Evolutionary conservation across 92 coral and sea anemone genomes (phyloP).

Genomic region (Bergia puertoricense): DNA sequence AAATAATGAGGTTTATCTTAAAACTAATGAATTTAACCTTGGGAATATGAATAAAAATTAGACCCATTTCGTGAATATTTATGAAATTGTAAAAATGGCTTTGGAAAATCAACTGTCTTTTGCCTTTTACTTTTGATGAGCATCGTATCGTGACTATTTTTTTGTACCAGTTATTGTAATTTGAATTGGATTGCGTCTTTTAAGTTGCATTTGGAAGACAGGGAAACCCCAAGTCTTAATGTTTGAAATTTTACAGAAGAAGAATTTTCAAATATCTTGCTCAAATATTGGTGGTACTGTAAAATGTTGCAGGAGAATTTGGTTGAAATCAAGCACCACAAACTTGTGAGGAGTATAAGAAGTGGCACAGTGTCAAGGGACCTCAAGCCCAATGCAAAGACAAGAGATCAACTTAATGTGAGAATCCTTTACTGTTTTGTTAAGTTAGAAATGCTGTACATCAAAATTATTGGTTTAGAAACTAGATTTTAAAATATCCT

Average conservation of each 20-base stretch:
- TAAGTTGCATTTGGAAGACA: not conserved
- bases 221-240: not conserved
- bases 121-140: not conserved
- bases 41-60: not conserved
- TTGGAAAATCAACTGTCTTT: no score
- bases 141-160: no score
- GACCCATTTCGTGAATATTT: not conserved
- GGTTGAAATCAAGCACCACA: conserved; percentile 96
- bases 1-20: not conserved
- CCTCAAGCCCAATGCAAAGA: conserved; percentile 95
- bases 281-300: not conserved
- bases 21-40: conserved; percentile 19
- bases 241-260: not conserved
- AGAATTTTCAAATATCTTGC: not conserved
- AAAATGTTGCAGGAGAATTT: conserved; percentile 79
- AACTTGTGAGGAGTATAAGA: conserved; percentile 90
- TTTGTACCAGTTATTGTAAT: no score
- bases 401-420: conserved; percentile 95
- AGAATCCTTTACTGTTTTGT: not conserved
- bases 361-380: conserved; percentile 97
- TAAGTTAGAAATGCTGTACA: not conserved
- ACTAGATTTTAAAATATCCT: no score
- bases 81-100: no score
- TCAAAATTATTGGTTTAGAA: not conserved
- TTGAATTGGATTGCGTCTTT: no score